Evolutionary conservation across 2,797 vertebrate genomes (phyloP), one percentile per base, ranked within the genome.

Genomic region (Chelon auratus): DNA sequence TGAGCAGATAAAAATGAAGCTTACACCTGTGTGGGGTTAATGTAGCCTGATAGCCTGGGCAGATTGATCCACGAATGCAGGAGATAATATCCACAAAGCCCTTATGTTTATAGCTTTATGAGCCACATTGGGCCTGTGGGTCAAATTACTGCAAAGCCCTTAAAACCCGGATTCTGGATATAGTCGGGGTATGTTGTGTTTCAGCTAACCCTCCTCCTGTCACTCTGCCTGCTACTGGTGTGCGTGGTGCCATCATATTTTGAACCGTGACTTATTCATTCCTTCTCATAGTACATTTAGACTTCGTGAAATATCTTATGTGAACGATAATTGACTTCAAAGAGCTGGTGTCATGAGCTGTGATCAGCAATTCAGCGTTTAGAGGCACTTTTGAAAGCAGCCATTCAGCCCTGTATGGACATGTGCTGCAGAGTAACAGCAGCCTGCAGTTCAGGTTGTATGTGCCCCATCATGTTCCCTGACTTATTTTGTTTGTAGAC

Each of bases 391-490:
- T 77, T 77, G 71, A 89, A 84, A 82, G 81, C 80, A 83, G 55
- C 78, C 70, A 47, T 53, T 73, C 78, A 80, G 76, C 85, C 85
- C 89, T 92, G 87, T 86, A 73, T 87, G 76, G 81, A 87, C 89
- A 90, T 90, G 91, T 89, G 89, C 90, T 84, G 87, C 89, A 86
- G 80, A 86, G 71, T 55, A 68, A 75, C 79, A 87, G 80, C 87
- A 89, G 86, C 80, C 81, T 86, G 85, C 83, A 85, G 71, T 85
- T 73, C 86, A 90, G 87, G 60, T 85, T 91, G 57, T 82, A 89
- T 91, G 77, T 90, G 90, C 62, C 87, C 80, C 81, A 91, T 92
- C 87, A 89, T 89, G 90, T 90, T 76, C 72, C 69, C 74, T 78
- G 9, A 84, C 86, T 85, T 89, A 75, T 84, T 75, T 66, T 43